Base-by-base conservation (phyloP, 2,888 invertebrate species). In the Ennomos fuscantarius region DNA sequence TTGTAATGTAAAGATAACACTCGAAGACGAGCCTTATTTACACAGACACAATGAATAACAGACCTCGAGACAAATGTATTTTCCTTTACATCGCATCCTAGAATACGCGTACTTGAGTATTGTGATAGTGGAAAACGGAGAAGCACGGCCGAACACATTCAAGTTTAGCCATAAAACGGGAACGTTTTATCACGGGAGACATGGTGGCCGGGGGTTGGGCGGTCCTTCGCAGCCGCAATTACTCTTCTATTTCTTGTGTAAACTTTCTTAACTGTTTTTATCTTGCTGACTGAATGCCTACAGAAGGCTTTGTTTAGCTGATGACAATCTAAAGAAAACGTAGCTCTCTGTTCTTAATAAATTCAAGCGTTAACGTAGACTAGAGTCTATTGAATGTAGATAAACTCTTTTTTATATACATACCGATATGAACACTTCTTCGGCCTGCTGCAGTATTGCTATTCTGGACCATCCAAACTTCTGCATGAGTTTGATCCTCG, bases 391-490 rank as follows among this genome's bases (percentile, higher is more conserved):
- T 6, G 24, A 24, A 24, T 5, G 24, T 24, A 15, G 24, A 24
- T 6, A 24, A 5, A 24, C 24, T 24, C 24, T 24, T 24, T 24
- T 3, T 24, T 24, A 3, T 24, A 6, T 24, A 82, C 94, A 93
- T 84, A 97, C 97, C 87, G 97, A 96, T 86, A 97, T 96, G 87
- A 98, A 98, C 47, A 99, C 98, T 93, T 99, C 99, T 86, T 99
- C 99, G 8, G 99, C 99, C 85, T 99, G 99, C 82, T 99, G 99
- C 65, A 99, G 90, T 75, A 99, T 99, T 55, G 99, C 99, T 63
- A 99, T 98, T 60, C 98, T 94, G 11, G 97, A 98, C 99, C 99
- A 99, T 40, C 97, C 97, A 84, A 98, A 99, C 85, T 97, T 98
- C 88, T 99, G 96, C 95, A 99, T 97, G 53, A 99, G 94, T 82